A percentile compares a stretch with the other conserved stretches of the same genome.
phyloP scores from a whole-genome alignment of 1,140 invertebrate species.

The Hypsibius dujardini region DNA sequence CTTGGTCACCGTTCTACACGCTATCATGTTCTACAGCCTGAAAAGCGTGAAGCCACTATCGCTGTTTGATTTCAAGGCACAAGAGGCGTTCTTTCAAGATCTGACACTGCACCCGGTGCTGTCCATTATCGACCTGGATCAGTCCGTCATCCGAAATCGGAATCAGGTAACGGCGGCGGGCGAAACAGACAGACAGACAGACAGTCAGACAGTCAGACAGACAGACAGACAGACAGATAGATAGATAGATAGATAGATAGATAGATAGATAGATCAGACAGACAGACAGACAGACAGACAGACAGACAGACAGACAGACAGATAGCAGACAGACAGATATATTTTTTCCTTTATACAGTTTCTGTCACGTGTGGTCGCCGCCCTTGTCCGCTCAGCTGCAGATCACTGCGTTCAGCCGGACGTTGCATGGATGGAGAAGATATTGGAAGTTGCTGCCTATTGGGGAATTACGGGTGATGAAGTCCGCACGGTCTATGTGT shows the following conservation, averaged over 20 bases:
- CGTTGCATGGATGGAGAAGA: conserved; percentile 42
- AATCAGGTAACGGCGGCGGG: neutral
- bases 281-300: too few relatives aligned
- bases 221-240: too few relatives aligned
- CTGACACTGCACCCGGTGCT: neutral
- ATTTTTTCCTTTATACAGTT: neutral
- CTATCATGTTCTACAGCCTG: conserved; percentile 56
- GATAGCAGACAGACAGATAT: too few relatives aligned
- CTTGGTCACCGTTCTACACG: conserved; percentile 51
- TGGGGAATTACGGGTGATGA: conserved; percentile 61
- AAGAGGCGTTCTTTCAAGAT: conserved; percentile 21
- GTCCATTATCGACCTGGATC: neutral
- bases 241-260: too few relatives aligned
- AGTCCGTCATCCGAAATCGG: neutral
- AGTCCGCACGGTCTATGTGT: conserved; percentile 54
- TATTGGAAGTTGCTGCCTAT: conserved; percentile 49
- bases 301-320: too few relatives aligned
- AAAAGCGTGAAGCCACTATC: conserved; percentile 50
- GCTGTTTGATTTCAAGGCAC: conserved; percentile 54
- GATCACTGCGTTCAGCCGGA: neutral
- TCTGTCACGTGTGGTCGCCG: neutral
- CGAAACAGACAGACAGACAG: too few relatives aligned
- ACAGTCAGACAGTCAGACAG: too few relatives aligned
- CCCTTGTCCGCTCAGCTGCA: neutral
- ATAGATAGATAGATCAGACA: too few relatives aligned